Base-by-base conservation (phyloP, 1,140 invertebrate species). In the Agrypnia vestita region DNA sequence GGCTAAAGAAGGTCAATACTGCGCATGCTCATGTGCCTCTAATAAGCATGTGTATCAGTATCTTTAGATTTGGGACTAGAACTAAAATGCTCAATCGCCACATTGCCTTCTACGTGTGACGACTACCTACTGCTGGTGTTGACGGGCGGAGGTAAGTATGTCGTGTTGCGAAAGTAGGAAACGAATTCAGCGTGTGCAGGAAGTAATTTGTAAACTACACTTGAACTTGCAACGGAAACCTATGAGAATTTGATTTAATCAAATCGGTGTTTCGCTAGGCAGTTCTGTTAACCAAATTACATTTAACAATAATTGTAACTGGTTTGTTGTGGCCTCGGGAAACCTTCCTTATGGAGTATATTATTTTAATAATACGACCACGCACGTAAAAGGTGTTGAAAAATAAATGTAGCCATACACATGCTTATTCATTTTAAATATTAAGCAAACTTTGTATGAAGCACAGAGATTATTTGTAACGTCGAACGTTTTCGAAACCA, bases 171-270 rank as follows among this genome's bases (percentile, higher is more conserved):
- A 35, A 25, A 64, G 61, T 64, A 69, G 64, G 64, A 69, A 69
- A 69, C 44, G 44, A 47, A 15, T 10, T 17, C 46, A 69, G 17
- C 46, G 7, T 19, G 19, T 69, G 44, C 64, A 69, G 64, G 64
- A 69, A 69, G 64, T 69, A 46, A 69, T 69, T 69, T 47, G 46
- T 47, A 47, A 69, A 69, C 46, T 69, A 69, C 19, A 69, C 64
- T 69, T 69, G 64, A 69, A 69, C 64, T 69, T 69, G 64, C 9
- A 9, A 46, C n/a, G 43, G 61, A 25, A 64, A 69, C 46, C 64
- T 13, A 69, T 35, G 64, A 69, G 12, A 69, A 69, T 19, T 49
- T 11, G 64, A 69, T 69, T 69, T 47, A 21, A 69, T 69, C 64
- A 11, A 11, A 69, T 47, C 43, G 44, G 43, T 46, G 25, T 35